phyloP scores from a whole-genome alignment of 2,797 vertebrate genomes.

The Diplodus puntazzo region DNA sequence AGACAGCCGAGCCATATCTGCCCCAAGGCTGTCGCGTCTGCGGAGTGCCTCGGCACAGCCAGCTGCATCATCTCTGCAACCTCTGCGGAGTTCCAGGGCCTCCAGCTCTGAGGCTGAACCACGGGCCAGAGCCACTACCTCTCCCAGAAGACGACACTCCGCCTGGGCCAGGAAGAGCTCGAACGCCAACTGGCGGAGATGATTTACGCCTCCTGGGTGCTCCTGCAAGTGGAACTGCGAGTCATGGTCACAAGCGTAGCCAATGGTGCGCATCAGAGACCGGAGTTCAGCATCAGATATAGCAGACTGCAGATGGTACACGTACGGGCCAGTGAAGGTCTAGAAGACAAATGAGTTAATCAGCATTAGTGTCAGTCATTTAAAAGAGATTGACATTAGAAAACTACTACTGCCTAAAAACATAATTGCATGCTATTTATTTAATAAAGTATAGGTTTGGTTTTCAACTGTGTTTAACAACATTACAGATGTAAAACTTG shows the following conservation, averaged over 20 bases:
- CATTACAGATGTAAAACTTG: neutral
- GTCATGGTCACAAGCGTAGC: conserved; percentile 92
- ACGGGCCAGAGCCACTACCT: conserved; percentile 93
- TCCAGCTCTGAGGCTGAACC: conserved; percentile 93
- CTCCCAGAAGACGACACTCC: conserved; percentile 94
- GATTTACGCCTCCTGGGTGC: conserved; percentile 75
- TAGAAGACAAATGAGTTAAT: conserved; percentile 68
- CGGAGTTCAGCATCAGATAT: conserved; percentile 92
- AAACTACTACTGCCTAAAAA: neutral
- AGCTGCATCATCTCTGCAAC: conserved; percentile 89
- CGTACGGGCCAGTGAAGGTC: conserved; percentile 98
- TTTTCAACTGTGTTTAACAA: neutral
- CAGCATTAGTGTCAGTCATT: conserved; percentile 10
- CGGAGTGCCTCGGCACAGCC: conserved; percentile 93
- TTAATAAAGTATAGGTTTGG: neutral
- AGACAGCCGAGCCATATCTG: conserved; percentile 88
- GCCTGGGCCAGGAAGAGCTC: conserved; percentile 96
- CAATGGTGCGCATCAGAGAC: conserved; percentile 92
- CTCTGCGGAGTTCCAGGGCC: conserved; percentile 90
- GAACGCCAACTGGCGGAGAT: conserved; percentile 90
- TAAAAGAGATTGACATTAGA: conserved; percentile 10
- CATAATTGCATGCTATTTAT: neutral
- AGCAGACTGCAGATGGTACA: conserved; percentile 95
- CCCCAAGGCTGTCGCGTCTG: conserved; percentile 89
- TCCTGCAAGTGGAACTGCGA: conserved; percentile 85